Evolutionary conservation across 2,888 invertebrate species (phyloP).

Genomic region (Lasiommata megera): DNA sequence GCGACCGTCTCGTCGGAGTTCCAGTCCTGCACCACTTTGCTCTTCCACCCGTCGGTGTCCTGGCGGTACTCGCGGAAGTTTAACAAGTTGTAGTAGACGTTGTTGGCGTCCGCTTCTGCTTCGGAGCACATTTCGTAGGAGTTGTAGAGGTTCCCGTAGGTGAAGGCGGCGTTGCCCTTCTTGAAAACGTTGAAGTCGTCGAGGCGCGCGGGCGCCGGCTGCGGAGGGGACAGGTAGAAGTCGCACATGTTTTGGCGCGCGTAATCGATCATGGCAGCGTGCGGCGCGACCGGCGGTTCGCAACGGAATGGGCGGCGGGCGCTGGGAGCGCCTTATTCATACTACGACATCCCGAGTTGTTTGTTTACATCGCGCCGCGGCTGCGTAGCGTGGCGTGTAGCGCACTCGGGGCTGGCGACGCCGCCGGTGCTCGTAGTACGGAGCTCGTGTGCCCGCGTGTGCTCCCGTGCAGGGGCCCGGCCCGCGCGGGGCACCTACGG

Average conservation of each 20-base stretch:
- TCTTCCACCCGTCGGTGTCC: constrained; percentile 71
- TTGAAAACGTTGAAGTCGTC: constrained; percentile 75
- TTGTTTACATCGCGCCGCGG: constrained; percentile 49
- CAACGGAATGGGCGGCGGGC: constrained; percentile 44
- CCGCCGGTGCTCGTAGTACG: constrained; percentile 25
- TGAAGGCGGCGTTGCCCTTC: constrained; percentile 51
- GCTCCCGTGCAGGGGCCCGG: too few relatives aligned
- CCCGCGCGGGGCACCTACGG: too few relatives aligned
- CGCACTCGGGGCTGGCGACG: constrained; percentile 10
- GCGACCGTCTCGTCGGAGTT: constrained; percentile 79
- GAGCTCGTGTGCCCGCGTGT: constrained; percentile 24
- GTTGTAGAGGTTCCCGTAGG: constrained; percentile 64
- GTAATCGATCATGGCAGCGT: constrained; percentile 70
- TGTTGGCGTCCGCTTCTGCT: constrained; percentile 59
- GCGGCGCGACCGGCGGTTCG: constrained; percentile 54
- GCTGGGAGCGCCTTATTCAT: constrained; percentile 47
- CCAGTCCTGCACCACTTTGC: constrained; percentile 78
- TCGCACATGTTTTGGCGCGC: constrained; percentile 76
- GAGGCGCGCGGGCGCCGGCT: constrained; percentile 68
- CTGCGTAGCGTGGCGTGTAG: constrained; percentile 9
- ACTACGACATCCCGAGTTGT: constrained; percentile 50
- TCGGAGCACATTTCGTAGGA: constrained; percentile 64
- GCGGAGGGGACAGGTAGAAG: constrained; percentile 54
- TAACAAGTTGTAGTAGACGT: constrained; percentile 68
- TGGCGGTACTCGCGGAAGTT: constrained; percentile 58